A percentile compares a stretch with the other conserved stretches of the same genome.
These are phyloP conservation scores for Petrosia ficiformis DNA, from an alignment of 37 sponge, comb jelly and placozoan species.

Conservation along the genomic window DNA sequence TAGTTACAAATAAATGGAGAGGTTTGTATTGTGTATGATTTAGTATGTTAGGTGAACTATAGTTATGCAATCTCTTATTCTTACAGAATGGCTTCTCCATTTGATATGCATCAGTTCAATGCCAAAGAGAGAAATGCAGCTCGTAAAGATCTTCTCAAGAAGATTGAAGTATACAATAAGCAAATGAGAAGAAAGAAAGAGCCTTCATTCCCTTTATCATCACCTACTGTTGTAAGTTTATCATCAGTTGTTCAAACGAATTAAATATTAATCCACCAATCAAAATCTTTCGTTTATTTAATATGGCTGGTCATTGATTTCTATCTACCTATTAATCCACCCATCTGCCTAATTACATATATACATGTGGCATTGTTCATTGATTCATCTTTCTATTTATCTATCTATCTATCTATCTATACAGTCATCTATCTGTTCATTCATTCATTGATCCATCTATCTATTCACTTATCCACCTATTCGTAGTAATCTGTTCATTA, in stretches of 20 bases:
- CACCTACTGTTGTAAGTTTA: slow-evolving; percentile 17
- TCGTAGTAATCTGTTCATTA: slow-evolving; percentile 11
- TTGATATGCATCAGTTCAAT: slow-evolving; percentile 46
- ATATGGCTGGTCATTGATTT: not conserved
- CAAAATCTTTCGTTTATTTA: too few species aligned
- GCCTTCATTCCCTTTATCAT: slow-evolving; percentile 42
- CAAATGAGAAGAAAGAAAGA: slow-evolving; percentile 18
- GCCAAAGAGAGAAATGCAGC: slow-evolving; percentile 49
- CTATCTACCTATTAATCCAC: not conserved
- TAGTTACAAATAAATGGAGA: too few species aligned
- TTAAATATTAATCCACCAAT: not conserved
- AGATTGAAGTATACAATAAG: slow-evolving; percentile 67
- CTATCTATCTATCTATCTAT: too few species aligned
- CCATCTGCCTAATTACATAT: too few species aligned
- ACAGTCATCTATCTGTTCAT: too few species aligned
- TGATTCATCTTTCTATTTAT: not conserved
- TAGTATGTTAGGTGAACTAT: not conserved
- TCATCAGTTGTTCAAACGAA: too few species aligned
- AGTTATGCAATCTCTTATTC: not conserved
- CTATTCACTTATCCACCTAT: too few species aligned
- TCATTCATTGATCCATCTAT: too few species aligned
- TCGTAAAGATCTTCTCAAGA: slow-evolving; percentile 48
- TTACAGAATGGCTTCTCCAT: not conserved
- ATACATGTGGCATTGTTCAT: too few species aligned
- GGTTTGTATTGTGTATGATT: too few species aligned